phyloP scores from a whole-genome alignment of 2,113 vertebrate genomes.

The Motacilla tschutschensis region DNA sequence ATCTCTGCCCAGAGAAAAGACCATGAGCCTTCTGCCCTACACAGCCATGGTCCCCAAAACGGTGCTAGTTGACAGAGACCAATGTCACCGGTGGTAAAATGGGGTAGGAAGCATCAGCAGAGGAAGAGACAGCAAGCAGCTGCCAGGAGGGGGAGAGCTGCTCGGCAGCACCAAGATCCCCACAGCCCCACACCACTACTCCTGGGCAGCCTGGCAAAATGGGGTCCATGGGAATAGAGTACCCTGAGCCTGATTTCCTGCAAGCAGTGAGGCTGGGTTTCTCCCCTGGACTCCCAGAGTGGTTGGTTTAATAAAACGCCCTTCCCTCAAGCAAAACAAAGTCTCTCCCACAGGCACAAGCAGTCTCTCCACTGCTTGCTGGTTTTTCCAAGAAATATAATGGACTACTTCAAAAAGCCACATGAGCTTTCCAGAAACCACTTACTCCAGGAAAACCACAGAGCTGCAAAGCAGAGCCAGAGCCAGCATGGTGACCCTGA shows the following conservation, averaged over 20 bases:
- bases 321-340: not conserved
- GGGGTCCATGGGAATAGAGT: not conserved
- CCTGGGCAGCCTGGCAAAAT: not conserved
- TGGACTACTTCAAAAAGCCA: not conserved
- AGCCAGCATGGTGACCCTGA: not conserved
- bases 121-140: not conserved
- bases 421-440: not conserved
- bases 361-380: not conserved
- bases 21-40: not conserved
- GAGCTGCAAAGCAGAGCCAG: not conserved
- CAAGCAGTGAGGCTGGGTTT: not conserved
- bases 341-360: not conserved
- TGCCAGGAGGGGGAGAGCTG: not conserved
- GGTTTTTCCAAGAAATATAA: not conserved
- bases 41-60: not conserved
- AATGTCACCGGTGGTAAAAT: rapidly evolving
- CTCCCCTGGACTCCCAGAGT: not conserved
- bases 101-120: not conserved
- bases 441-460: not conserved
- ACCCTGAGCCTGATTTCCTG: not conserved
- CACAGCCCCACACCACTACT: rapidly evolving
- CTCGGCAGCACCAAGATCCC: not conserved
- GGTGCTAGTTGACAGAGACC: not conserved
- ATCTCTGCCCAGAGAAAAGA: conserved; percentile 63
- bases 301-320: not conserved